Base-by-base conservation (phyloP, 2,888 invertebrate species). In the Dendrolimus pini region DNA sequence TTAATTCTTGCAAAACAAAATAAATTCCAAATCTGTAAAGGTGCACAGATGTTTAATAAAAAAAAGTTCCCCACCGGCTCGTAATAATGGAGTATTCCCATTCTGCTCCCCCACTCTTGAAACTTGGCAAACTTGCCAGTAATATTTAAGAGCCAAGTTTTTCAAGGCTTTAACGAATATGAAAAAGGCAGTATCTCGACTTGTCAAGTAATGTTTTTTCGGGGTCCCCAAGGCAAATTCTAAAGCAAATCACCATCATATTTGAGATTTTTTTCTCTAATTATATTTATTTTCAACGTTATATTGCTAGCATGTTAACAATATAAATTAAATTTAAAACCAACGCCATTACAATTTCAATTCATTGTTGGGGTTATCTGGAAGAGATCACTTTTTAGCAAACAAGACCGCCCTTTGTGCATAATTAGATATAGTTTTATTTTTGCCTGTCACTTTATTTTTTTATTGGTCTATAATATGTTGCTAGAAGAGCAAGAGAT, bases 101-200 rank as follows among this genome's bases (percentile, higher is more conserved):
- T 47, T 47, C 47, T 47, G 47, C 47, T 30, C 47, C 47, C 47
- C 47, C 9, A 10, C 47, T 47, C 47, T 47, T 47, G 47, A 47
- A 47, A 62, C 62, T 63, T 60, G 53, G 18, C 56, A 55, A 65
- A 64, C 65, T 67, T 60, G 55, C 56, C 58, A 63, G 61, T 64
- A 71, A 74, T 71, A 74, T 80, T 80, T 78, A 80, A 81, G 74
- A 78, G 76, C 68, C 66, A 78, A 80, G 78, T 80, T 80, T 70
- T 57, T 56, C 59, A 62, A 63, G 56, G 55, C 53, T 57, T 62
- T 63, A 62, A 65, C 64, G 61, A 70, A 72, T 69, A 71, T 68
- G 59, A 70, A 69, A 72, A 69, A 67, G 62, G 61, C 59, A 59
- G 60, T 66, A 69, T 64, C 63, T 68, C 59, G 69, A 68, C 61